Evolutionary conservation across 2,113 vertebrate genomes (phyloP).

Genomic region (Dasyornis broadbenti): DNA sequence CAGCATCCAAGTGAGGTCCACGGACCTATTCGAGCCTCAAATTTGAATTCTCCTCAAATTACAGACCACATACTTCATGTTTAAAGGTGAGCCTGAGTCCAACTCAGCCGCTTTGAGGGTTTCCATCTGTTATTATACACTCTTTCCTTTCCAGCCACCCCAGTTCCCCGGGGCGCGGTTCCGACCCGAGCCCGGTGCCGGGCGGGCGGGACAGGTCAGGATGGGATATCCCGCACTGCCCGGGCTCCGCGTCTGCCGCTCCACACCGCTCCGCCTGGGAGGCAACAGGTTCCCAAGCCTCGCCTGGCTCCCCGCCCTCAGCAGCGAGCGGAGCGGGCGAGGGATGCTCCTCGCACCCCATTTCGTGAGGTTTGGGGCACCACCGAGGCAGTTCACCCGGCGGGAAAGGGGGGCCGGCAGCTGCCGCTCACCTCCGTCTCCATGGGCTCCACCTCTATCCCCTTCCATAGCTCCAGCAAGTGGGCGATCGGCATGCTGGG

Average conservation of each 20-base stretch:
- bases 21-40: not conserved
- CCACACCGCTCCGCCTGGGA: rapidly evolving
- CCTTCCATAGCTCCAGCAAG: slow-evolving; percentile 77
- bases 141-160: not conserved
- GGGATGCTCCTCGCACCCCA: rapidly evolving
- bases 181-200: rapidly evolving
- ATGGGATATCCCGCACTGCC: not conserved
- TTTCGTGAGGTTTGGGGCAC: not conserved
- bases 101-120: too few relatives aligned
- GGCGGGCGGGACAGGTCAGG: not conserved
- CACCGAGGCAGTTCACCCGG: rapidly evolving
- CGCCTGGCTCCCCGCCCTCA: not conserved
- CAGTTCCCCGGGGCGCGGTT: rapidly evolving
- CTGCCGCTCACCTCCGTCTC: slow-evolving; percentile 72
- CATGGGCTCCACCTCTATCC: slow-evolving; percentile 77
- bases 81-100: rapidly evolving
- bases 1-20: not conserved
- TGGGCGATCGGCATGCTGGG: slow-evolving; percentile 74
- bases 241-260: not conserved
- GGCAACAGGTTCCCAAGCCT: not conserved
- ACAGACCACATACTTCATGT: rapidly evolving
- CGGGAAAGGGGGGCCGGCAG: not conserved
- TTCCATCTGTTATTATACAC: rapidly evolving
- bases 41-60: not conserved
- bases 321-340: not conserved